These are phyloP conservation scores for Panthera leo DNA, from an alignment of 2,113 vertebrate genomes.

Conservation along the genomic window DNA sequence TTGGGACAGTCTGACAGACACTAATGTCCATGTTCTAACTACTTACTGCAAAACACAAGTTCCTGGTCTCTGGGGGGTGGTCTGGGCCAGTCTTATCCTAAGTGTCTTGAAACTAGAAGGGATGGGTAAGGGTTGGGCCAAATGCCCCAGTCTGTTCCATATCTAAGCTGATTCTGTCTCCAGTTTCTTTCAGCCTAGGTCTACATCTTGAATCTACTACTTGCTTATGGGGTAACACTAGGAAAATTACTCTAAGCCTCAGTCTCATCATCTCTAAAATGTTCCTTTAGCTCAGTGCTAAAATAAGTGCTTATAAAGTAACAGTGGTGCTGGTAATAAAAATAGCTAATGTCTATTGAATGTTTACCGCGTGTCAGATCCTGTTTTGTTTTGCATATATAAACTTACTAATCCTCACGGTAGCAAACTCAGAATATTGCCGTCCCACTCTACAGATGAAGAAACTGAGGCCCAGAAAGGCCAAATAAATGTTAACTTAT, in stretches of 20 bases:
- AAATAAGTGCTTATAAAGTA: slow-evolving; percentile 38
- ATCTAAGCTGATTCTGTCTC: neutral
- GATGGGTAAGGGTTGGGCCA: neutral
- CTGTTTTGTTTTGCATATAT: neutral
- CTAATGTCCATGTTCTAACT: neutral
- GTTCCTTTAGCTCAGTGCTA: slow-evolving; percentile 30
- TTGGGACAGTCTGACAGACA: neutral
- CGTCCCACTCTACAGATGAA: neutral
- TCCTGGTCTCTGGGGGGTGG: neutral
- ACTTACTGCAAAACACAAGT: neutral
- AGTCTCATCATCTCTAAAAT: slow-evolving; percentile 10
- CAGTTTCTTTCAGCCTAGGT: neutral
- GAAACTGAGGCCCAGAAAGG: neutral
- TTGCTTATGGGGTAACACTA: neutral
- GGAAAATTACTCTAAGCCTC: slow-evolving; percentile 46
- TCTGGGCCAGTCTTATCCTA: neutral
- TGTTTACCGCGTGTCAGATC: neutral
- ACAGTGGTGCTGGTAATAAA: neutral
- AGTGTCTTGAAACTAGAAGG: neutral
- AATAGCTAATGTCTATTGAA: neutral
- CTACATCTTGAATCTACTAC: neutral
- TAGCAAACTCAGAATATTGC: neutral
- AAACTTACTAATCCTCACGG: neutral
- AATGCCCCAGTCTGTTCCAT: neutral
- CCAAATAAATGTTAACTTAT: neutral